phyloP scores from a whole-genome alignment of 2,888 invertebrate genomes.

The Diplolepis rosae region DNA sequence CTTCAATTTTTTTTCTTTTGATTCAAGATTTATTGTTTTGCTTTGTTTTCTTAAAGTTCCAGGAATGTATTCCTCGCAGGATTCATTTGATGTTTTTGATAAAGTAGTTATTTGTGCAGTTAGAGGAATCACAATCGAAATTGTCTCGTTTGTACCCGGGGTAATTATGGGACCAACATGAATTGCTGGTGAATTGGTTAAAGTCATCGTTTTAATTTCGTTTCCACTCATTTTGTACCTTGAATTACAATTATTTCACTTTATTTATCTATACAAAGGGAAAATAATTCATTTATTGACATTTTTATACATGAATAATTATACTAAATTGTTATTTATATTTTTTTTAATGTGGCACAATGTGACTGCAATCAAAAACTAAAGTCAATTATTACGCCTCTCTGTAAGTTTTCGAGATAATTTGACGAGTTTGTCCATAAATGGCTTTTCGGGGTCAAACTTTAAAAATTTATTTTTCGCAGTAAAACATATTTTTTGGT shows the following conservation, averaged over 20 bases:
- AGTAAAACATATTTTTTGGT: too few relatives aligned
- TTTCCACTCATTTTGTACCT: constrained; percentile 52
- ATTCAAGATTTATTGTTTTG: constrained; percentile 25
- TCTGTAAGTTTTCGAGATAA: too few relatives aligned
- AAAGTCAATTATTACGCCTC: too few relatives aligned
- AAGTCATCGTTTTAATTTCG: constrained; percentile 56
- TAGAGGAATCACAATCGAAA: constrained; percentile 69
- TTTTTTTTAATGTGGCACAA: too few relatives aligned
- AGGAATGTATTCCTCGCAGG: constrained; percentile 46
- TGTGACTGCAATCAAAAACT: too few relatives aligned
- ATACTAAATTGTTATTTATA: too few relatives aligned
- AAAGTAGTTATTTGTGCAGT: constrained; percentile 64
- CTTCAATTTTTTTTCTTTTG: constrained; percentile 62
- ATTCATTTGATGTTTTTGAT: constrained; percentile 53
- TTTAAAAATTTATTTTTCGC: too few relatives aligned
- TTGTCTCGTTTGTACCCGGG: constrained; percentile 63
- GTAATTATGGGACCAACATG: constrained; percentile 67
- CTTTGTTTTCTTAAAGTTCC: constrained; percentile 39
- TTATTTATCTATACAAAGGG: background rate
- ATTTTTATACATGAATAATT: too few relatives aligned
- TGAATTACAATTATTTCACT: background rate
- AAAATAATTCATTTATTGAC: background rate
- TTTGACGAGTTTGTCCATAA: too few relatives aligned
- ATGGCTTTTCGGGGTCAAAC: too few relatives aligned
- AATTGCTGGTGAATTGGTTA: constrained; percentile 63